Conservation (phyloP, 1,140 invertebrate genomes). For the Lycorma delicatula region DNA sequence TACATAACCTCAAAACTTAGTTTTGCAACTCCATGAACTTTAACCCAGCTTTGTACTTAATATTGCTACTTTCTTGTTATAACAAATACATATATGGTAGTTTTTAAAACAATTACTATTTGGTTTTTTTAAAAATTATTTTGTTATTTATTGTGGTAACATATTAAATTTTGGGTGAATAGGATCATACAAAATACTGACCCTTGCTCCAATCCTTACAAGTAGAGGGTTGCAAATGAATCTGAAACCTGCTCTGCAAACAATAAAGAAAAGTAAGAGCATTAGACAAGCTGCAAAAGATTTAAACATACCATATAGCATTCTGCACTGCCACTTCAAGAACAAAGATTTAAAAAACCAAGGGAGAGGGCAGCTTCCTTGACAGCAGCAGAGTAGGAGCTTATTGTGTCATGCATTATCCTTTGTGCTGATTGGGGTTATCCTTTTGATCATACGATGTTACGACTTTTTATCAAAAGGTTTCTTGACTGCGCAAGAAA, state of each 20-base stretch:
- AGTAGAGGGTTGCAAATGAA: background rate
- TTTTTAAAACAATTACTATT: too few relatives aligned
- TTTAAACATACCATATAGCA: background rate
- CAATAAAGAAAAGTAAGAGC: background rate
- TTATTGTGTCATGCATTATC: background rate
- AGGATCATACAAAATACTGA: too few relatives aligned
- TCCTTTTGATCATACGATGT: background rate
- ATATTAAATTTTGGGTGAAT: too few relatives aligned
- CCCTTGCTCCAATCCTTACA: background rate
- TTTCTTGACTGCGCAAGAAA: background rate
- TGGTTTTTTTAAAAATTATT: too few relatives aligned
- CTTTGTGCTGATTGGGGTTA: background rate
- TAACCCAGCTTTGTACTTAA: too few relatives aligned
- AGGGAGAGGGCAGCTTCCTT: background rate
- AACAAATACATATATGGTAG: too few relatives aligned
- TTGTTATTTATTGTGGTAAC: too few relatives aligned
- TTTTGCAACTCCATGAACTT: too few relatives aligned
- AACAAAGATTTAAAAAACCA: constrained; percentile 1
- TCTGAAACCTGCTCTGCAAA: background rate
- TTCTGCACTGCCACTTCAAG: background rate
- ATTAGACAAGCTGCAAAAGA: background rate
- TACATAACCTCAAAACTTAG: too few relatives aligned
- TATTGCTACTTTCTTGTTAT: too few relatives aligned
- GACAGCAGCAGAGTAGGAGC: background rate
- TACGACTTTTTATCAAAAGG: background rate